A percentile compares a stretch with the other conserved stretches of the same genome.
Conservation (phyloP, 2,113 vertebrate genomes). For the Hippocampus abdominalis region DNA sequence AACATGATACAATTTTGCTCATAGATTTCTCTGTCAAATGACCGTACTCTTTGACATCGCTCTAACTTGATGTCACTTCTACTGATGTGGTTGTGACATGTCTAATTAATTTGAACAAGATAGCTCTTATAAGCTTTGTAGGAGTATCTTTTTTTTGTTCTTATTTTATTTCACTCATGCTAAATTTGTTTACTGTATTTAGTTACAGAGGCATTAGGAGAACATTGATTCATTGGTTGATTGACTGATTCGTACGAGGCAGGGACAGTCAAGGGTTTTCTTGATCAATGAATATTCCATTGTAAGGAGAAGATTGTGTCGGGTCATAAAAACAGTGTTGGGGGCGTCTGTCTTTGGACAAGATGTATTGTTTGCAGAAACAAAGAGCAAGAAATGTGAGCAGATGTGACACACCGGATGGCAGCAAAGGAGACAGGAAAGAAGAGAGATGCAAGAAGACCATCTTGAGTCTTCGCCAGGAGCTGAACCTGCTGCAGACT, state of each 20-base stretch:
- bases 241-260: neutral
- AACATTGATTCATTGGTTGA: neutral
- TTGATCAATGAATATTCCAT: too few species aligned
- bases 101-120: neutral
- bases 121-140: neutral
- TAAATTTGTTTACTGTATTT: neutral
- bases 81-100: slow-evolving; percentile 23
- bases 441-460: neutral
- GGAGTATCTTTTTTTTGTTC: neutral
- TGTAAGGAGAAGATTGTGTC: too few species aligned
- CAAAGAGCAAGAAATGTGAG: neutral
- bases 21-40: too few species aligned
- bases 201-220: neutral
- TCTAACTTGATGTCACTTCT: slow-evolving; percentile 2
- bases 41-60: neutral
- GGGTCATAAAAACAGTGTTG: too few species aligned
- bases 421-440: neutral
- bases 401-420: neutral
- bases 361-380: neutral
- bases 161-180: neutral
- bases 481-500: neutral
- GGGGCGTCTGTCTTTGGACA: neutral
- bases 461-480: neutral
- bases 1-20: too few species aligned
- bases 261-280: too few species aligned